Evolutionary conservation across 2,888 invertebrate species (phyloP).

Genomic region (Andrena bicolor): DNA sequence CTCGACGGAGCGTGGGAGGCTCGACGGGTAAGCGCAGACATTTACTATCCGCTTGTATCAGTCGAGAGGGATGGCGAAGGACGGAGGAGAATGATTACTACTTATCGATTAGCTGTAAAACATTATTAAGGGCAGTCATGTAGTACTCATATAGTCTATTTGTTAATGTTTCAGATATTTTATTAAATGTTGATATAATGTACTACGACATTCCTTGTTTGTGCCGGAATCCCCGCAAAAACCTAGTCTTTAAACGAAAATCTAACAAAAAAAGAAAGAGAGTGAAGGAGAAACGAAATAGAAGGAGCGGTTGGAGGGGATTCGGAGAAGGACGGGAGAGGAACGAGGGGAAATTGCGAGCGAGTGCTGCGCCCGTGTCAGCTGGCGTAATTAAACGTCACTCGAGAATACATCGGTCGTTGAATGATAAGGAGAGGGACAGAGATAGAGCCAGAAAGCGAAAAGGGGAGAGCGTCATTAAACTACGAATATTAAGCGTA

Average conservation of each 20-base stretch:
- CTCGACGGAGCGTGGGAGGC: background rate
- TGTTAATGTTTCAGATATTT: conserved; percentile 84
- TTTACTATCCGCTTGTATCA: conserved; percentile 71
- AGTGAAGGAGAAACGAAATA: conserved; percentile 17
- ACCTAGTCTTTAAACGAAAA: conserved; percentile 71
- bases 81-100: conserved; percentile 71
- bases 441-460: conserved; percentile 1
- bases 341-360: conserved; percentile 23
- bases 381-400: conserved; percentile 63
- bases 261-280: conserved; percentile 15
- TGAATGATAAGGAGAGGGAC: conserved; percentile 53
- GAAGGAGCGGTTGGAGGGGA: background rate
- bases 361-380: conserved; percentile 76
- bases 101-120: conserved; percentile 79
- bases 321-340: too few relatives aligned
- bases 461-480: conserved; percentile 40
- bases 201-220: conserved; percentile 84
- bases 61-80: conserved; percentile 43
- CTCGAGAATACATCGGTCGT: conserved; percentile 66
- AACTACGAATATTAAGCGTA: conserved; percentile 56
- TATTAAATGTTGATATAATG: conserved; percentile 84
- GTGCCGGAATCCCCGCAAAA: conserved; percentile 73
- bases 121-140: conserved; percentile 80
- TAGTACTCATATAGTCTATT: conserved; percentile 83
- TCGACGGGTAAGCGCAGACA: conserved; percentile 48